A percentile compares a stretch with the other conserved stretches of the same genome.
phyloP scores from a whole-genome alignment of 2,888 invertebrate genomes.

The Scaptomyza reducta region DNA sequence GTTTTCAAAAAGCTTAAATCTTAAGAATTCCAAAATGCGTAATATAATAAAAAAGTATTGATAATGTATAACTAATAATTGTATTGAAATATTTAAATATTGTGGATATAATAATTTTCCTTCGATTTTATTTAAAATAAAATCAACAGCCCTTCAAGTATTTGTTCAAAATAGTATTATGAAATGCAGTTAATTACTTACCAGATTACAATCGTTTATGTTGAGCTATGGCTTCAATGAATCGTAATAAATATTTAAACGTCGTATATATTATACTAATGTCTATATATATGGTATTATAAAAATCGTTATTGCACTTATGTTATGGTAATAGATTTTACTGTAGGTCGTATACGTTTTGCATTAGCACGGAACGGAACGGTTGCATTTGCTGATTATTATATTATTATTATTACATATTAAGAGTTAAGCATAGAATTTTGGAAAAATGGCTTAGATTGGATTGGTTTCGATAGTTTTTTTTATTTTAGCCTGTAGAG shows the following conservation, averaged over 20 bases:
- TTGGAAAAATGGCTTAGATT: conserved; percentile 5
- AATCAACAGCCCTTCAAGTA: too few species aligned
- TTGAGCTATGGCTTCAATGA: not conserved
- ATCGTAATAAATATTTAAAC: conserved; percentile 1
- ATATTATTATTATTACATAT: conserved; percentile 20
- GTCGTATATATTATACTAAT: not conserved
- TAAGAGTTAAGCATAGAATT: conserved; percentile 20
- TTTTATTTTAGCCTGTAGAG: conserved; percentile 39
- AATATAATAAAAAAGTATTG: too few species aligned
- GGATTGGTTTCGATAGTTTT: conserved; percentile 1
- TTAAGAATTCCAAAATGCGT: too few species aligned
- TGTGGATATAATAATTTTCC: too few species aligned
- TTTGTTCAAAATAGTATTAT: too few species aligned
- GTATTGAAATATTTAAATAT: too few species aligned
- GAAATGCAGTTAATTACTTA: conserved; percentile 15
- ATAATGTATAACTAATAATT: too few species aligned
- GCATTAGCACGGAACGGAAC: conserved; percentile 72
- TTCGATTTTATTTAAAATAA: too few species aligned
- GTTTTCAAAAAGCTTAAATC: too few species aligned
- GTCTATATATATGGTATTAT: conserved; percentile 9
- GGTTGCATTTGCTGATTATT: conserved; percentile 52
- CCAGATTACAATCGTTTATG: conserved; percentile 13
- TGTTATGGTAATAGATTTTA: conserved; percentile 37
- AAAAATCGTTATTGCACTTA: conserved; percentile 51
- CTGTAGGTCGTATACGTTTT: conserved; percentile 71